Evolutionary conservation across 2,888 invertebrate genomes (phyloP).

Genomic region (Mantis religiosa): DNA sequence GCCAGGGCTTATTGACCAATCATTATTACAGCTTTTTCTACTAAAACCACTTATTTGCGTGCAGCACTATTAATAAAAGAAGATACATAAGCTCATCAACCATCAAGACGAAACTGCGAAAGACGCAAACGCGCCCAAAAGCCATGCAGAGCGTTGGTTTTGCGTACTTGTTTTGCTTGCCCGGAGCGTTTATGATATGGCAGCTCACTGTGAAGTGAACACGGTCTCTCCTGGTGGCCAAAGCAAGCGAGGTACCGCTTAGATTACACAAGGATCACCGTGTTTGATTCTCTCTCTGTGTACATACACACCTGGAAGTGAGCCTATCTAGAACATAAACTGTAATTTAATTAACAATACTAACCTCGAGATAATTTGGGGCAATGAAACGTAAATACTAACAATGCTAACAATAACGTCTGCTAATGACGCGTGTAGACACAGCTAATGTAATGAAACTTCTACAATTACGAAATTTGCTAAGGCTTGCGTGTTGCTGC

Average conservation of each 20-base stretch:
- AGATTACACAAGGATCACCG: neutral
- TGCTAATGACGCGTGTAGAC: neutral
- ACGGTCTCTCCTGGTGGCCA: neutral
- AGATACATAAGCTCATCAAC: no score
- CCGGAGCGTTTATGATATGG: neutral
- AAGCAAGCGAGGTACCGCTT: neutral
- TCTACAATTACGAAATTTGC: neutral
- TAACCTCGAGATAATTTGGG: constrained; percentile 1
- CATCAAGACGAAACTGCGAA: neutral
- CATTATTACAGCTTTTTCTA: no score
- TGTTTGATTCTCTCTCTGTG: neutral
- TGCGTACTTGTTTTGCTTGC: neutral
- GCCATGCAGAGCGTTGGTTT: neutral
- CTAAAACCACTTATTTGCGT: no score
- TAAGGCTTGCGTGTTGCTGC: neutral
- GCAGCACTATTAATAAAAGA: no score
- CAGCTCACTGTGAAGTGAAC: neutral
- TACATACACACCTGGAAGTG: neutral
- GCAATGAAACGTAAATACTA: constrained; percentile 5
- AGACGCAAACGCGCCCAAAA: neutral
- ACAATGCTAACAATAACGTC: neutral
- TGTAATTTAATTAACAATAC: neutral
- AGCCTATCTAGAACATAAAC: neutral
- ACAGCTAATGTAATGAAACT: neutral
- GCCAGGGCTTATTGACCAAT: no score